phyloP scores from a whole-genome alignment of 1,140 invertebrate species.

The Orius laevigatus region DNA sequence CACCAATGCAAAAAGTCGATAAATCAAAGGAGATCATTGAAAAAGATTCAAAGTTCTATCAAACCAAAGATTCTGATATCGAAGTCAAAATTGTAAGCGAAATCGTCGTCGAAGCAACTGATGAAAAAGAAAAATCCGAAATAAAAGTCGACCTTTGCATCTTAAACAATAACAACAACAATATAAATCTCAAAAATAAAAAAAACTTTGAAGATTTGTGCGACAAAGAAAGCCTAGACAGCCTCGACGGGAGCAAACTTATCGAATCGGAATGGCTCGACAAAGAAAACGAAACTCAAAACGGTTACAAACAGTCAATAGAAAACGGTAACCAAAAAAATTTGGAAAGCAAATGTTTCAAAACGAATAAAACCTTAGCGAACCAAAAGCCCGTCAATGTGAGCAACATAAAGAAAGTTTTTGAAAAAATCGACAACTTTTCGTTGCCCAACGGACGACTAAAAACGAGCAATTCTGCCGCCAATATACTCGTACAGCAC shows the following conservation, averaged over 20 bases:
- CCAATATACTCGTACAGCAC: slow-evolving; percentile 21
- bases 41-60: slow-evolving; percentile 2
- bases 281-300: slow-evolving; percentile 4
- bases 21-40: slow-evolving; percentile 7
- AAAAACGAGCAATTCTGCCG: slow-evolving; percentile 4
- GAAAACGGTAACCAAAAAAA: slow-evolving; percentile 10
- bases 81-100: not conserved
- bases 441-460: slow-evolving; percentile 7
- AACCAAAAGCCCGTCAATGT: slow-evolving; percentile 28
- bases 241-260: too few relatives aligned
- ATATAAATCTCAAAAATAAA: too few relatives aligned
- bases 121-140: too few relatives aligned
- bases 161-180: too few relatives aligned
- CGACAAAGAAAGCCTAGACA: too few relatives aligned
- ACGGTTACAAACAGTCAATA: not conserved
- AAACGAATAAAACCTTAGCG: not conserved
- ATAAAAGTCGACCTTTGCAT: too few relatives aligned
- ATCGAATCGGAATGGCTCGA: too few relatives aligned
- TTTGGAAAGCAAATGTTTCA: slow-evolving; percentile 3
- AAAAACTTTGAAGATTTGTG: too few relatives aligned
- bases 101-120: not conserved
- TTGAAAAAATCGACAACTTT: slow-evolving; percentile 33
- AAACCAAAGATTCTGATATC: not conserved
- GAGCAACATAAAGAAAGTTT: slow-evolving; percentile 41
- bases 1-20: slow-evolving; percentile 37